A percentile compares a stretch with the other conserved stretches of the same genome.
phyloP scores from a whole-genome alignment of 1,140 invertebrate genomes.

The Plutomurus gul region DNA sequence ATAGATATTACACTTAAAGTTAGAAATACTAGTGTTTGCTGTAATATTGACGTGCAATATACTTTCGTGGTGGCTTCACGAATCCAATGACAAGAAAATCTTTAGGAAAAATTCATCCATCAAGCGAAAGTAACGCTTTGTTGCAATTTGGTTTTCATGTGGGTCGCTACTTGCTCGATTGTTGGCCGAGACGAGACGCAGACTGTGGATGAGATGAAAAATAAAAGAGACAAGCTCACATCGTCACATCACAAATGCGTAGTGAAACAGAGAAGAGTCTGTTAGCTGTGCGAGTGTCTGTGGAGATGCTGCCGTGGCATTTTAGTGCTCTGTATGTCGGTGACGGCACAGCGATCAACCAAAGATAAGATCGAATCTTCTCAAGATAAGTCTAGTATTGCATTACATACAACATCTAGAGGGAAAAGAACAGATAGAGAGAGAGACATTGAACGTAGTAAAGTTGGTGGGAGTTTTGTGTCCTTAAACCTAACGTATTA shows the following conservation, averaged over 20 bases:
- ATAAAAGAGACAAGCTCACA: too few species aligned
- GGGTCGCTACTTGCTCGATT: neutral
- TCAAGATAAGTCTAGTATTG: constrained; percentile 1
- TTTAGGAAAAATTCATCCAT: constrained; percentile 1
- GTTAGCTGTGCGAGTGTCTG: too few species aligned
- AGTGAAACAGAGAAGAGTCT: too few species aligned
- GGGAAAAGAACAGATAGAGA: neutral
- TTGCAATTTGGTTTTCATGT: constrained; percentile 6
- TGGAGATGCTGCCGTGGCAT: neutral
- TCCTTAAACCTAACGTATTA: neutral
- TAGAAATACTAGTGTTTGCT: too few species aligned
- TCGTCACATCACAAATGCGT: too few species aligned
- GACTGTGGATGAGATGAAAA: too few species aligned
- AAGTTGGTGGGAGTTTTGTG: too few species aligned
- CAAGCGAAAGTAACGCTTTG: too few species aligned
- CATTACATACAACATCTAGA: neutral
- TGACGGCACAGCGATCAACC: neutral
- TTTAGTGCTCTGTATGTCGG: neutral
- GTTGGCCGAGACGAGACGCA: neutral
- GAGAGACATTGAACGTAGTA: neutral
- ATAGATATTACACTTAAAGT: too few species aligned
- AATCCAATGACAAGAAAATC: constrained; percentile 10
- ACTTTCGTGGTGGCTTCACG: too few species aligned
- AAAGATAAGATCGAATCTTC: constrained; percentile 13
- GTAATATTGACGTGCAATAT: too few species aligned